Percentiles rank a stretch among this genome's conserved stretches.
These are phyloP conservation scores for Hedychridium roseum DNA, from an alignment of 2,888 invertebrate species.

Conservation along the genomic window DNA sequence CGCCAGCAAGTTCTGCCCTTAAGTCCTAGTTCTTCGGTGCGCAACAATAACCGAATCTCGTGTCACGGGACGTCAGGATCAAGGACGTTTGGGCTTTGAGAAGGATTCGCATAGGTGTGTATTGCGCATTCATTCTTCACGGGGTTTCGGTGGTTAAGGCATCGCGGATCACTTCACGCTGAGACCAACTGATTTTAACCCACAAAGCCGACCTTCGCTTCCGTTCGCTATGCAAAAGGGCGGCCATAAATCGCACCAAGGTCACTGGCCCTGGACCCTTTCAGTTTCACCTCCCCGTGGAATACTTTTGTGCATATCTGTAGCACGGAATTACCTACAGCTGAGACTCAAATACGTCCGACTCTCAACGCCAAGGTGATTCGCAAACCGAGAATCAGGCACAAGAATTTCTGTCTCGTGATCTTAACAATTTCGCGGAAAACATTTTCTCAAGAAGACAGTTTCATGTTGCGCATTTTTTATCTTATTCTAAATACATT, in stretches of 20 bases:
- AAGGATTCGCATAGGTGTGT: slow-evolving; percentile 28
- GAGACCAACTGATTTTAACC: slow-evolving; percentile 48
- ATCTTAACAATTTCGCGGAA: too few species aligned
- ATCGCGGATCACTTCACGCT: slow-evolving; percentile 52
- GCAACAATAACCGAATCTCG: background rate
- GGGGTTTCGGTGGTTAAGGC: slow-evolving; percentile 50
- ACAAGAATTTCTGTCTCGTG: too few species aligned
- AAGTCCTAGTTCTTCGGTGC: background rate
- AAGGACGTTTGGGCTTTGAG: slow-evolving; percentile 18
- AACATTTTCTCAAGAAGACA: too few species aligned
- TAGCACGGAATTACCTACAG: slow-evolving; percentile 22
- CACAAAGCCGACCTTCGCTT: slow-evolving; percentile 53
- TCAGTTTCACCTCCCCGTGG: slow-evolving; percentile 25
- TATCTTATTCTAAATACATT: too few species aligned
- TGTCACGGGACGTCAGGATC: slow-evolving; percentile 6
- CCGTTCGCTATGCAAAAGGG: slow-evolving; percentile 47
- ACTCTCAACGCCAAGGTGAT: too few species aligned
- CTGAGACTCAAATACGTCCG: too few species aligned
- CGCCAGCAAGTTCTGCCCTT: background rate
- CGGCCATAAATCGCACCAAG: slow-evolving; percentile 56
- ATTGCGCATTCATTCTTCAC: slow-evolving; percentile 36
- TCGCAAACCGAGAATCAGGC: too few species aligned
- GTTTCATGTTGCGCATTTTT: too few species aligned
- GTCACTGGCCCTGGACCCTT: slow-evolving; percentile 47
- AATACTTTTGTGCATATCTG: slow-evolving; percentile 48